phyloP scores from a whole-genome alignment of 2,888 invertebrate species.

The Cheilosia impressa region DNA sequence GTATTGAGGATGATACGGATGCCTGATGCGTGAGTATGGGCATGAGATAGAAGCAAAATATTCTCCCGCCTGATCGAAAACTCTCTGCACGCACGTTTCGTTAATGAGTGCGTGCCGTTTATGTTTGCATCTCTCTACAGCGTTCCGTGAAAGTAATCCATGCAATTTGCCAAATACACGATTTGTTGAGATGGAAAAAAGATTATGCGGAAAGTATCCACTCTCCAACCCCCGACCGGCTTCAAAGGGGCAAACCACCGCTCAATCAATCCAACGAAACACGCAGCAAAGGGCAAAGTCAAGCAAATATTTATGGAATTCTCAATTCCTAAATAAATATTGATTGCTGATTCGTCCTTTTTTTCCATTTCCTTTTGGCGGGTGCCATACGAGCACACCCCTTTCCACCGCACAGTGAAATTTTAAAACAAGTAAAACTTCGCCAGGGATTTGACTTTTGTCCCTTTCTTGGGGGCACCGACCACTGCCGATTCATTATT shows the following conservation, averaged over 20 bases:
- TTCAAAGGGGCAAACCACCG: slow-evolving; percentile 15
- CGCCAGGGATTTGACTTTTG: slow-evolving; percentile 26
- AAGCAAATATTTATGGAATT: slow-evolving; percentile 53
- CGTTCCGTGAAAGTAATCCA: slow-evolving; percentile 63
- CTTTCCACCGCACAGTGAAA: slow-evolving; percentile 6
- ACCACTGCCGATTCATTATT: slow-evolving; percentile 44
- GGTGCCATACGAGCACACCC: not conserved
- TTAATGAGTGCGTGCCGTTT: slow-evolving; percentile 65
- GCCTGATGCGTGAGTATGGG: slow-evolving; percentile 31
- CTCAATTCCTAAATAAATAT: slow-evolving; percentile 67
- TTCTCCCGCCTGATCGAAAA: slow-evolving; percentile 19
- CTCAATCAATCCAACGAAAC: slow-evolving; percentile 34
- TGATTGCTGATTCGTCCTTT: slow-evolving; percentile 52
- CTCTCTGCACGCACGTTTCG: slow-evolving; percentile 65
- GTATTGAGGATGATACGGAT: no score
- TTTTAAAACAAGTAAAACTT: slow-evolving; percentile 13
- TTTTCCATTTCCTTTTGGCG: slow-evolving; percentile 35
- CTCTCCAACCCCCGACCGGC: not conserved
- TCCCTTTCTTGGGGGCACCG: not conserved
- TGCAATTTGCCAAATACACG: slow-evolving; percentile 63
- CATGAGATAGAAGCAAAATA: not conserved
- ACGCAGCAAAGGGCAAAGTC: slow-evolving; percentile 27
- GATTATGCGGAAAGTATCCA: slow-evolving; percentile 22
- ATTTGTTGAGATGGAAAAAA: slow-evolving; percentile 56
- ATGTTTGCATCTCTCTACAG: slow-evolving; percentile 52